These are phyloP conservation scores for Dolichotis patagonum DNA, from an alignment of 2,113 vertebrate genomes.

Conservation along the genomic window DNA sequence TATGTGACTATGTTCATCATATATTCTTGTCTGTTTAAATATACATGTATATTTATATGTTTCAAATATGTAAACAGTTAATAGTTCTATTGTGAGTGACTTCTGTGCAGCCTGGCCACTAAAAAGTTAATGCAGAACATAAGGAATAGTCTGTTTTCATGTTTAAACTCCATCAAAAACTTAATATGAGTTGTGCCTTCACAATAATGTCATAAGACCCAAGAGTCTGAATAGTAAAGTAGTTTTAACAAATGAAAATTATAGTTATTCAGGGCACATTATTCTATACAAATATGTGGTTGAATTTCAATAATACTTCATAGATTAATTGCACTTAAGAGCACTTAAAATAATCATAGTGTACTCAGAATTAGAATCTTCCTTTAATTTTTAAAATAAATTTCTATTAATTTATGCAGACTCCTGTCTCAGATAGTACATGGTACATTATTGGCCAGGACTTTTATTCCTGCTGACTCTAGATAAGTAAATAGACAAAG, in stretches of 20 bases:
- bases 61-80: neutral
- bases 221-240: neutral
- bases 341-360: conserved; percentile 73
- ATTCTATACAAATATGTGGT: neutral
- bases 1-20: neutral
- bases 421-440: neutral
- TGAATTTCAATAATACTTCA: conserved; percentile 65
- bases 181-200: neutral
- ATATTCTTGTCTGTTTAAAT: no score
- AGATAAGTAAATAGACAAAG: neutral
- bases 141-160: neutral
- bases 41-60: no score
- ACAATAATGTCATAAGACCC: neutral
- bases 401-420: neutral
- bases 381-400: conserved; percentile 59
- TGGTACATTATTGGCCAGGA: neutral
- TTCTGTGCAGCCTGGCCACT: neutral
- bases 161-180: neutral
- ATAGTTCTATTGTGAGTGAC: neutral
- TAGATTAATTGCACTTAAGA: conserved; percentile 67
- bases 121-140: neutral
- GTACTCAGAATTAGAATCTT: conserved; percentile 37
- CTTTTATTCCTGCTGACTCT: neutral
- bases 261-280: neutral
- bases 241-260: conserved; percentile 35